Base-by-base conservation (phyloP, 2,797 vertebrate genomes). In the Myotis pilosus region DNA sequence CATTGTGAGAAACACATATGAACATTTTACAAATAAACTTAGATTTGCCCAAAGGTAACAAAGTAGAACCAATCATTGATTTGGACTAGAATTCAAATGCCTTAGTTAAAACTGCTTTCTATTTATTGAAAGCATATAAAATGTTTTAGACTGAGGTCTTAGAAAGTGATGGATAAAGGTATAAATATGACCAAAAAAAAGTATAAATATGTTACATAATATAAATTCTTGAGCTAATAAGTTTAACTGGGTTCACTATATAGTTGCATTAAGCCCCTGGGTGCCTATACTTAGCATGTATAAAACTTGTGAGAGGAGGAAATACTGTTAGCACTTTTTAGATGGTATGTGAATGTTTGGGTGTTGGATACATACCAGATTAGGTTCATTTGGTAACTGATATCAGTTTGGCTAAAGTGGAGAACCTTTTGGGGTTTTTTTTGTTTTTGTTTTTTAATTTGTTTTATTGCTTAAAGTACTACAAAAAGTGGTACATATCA, bases 51-150 rank as follows among this genome's bases (percentile, higher is more conserved):
- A 60, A 6, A 87, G 62, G 19, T 68, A 68, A 88, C 10, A 44
- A 13, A 79, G 44, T 66, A 69, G 47, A 74, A 33, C 2, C 36
- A 51, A 0, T 62, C 51, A 28, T 28, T 55, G 16, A 57, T 71
- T 72, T 78, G 53, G 69, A 17, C 78, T 87, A 85, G 68, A 80
- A 86, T 92, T 89, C 20, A 86, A 60, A 72, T 81, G n/a, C 47
- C 8, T 71, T 47, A 55, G 22, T 82, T 74, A 81, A 55, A 72
- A 60, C 38, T 78, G 16, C n/a, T 81, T 75, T 38, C 47, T 74
- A 2, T 64, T 94, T 76, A 33, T 47, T 87, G 41, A 85, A 85
- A 75, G 22, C 17, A 66, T 81, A 41, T 51, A 62, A 62, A 33
- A 17, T 80, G 25, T 8, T 68, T 85, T 25, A 87, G 28, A 23